These are phyloP conservation scores for Trichopria drosophilae DNA, from an alignment of 2,888 invertebrate species.

Conservation along the genomic window DNA sequence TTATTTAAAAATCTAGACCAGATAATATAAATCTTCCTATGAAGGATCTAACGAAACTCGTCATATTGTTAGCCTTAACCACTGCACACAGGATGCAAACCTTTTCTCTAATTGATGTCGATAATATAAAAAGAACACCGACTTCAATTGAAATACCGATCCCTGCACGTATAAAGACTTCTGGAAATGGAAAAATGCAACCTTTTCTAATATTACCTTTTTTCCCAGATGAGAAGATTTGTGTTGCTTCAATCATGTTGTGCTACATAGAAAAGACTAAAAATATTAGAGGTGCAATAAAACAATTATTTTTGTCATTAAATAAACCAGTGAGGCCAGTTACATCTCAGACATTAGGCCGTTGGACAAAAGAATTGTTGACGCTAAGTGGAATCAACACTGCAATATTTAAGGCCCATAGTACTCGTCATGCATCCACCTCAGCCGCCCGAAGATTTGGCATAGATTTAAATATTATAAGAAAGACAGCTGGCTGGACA, in stretches of 20 bases:
- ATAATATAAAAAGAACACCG: conserved; percentile 18
- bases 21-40: conserved; percentile 19
- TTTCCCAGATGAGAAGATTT: conserved; percentile 17
- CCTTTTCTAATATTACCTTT: conserved; percentile 22
- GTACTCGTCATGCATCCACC: conserved; percentile 3
- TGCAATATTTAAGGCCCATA: not conserved
- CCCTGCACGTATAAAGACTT: conserved; percentile 28
- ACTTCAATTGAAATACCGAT: conserved; percentile 26
- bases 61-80: conserved; percentile 29
- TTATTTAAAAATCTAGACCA: conserved; percentile 16
- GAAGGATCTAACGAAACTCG: conserved; percentile 17
- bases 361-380: no score
- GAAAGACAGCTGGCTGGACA: conserved; percentile 1
- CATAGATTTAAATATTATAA: not conserved
- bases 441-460: not conserved
- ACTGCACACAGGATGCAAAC: conserved; percentile 36
- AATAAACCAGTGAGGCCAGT: not conserved
- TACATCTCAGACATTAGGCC: no score
- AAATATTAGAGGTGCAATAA: not conserved
- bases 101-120: conserved; percentile 18
- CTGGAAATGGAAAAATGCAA: conserved; percentile 19
- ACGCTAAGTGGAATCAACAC: no score
- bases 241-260: conserved; percentile 19
- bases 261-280: conserved; percentile 24
- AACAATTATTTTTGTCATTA: not conserved